Evolutionary conservation across 2,113 vertebrate genomes (phyloP).

Genomic region (Protomyctophum bolini): DNA sequence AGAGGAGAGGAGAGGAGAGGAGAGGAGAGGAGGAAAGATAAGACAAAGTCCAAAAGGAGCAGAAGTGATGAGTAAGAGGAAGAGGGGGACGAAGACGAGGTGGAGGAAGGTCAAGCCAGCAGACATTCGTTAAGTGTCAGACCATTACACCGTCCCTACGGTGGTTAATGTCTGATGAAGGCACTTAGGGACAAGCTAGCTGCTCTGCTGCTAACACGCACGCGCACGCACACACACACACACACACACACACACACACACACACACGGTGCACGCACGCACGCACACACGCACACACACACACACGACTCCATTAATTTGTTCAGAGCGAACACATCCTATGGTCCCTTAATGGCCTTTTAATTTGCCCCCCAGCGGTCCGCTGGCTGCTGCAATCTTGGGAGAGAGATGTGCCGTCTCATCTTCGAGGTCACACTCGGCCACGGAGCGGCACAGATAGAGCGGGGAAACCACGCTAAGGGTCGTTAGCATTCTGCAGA

Average conservation of each 20-base stretch:
- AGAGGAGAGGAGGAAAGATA: not conserved
- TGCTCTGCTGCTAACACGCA: conserved; percentile 9
- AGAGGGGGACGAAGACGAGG: not conserved
- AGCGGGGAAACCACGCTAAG: conserved; percentile 4
- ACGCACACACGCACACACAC: conserved; percentile 12
- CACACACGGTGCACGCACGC: not conserved
- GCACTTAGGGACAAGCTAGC: conserved; percentile 49
- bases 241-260: not conserved
- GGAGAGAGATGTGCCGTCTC: conserved; percentile 33
- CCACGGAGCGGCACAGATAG: conserved; percentile 6
- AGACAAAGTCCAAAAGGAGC: conserved; percentile 27
- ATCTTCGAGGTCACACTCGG: conserved; percentile 50
- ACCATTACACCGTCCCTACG: conserved; percentile 31
- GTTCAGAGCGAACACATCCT: conserved; percentile 38
- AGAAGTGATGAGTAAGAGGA: not conserved
- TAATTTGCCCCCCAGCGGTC: conserved; percentile 64
- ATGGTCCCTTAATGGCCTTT: conserved; percentile 61
- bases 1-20: not conserved
- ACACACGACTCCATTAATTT: conserved; percentile 56
- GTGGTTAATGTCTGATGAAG: conserved; percentile 49
- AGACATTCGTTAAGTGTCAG: conserved; percentile 51
- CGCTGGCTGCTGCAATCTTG: conserved; percentile 56
- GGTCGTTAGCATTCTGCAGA: conserved; percentile 43
- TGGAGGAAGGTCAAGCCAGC: not conserved
- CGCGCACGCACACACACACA: not conserved